Conservation (phyloP, 2,113 vertebrate genomes). For the Turnix velox region DNA sequence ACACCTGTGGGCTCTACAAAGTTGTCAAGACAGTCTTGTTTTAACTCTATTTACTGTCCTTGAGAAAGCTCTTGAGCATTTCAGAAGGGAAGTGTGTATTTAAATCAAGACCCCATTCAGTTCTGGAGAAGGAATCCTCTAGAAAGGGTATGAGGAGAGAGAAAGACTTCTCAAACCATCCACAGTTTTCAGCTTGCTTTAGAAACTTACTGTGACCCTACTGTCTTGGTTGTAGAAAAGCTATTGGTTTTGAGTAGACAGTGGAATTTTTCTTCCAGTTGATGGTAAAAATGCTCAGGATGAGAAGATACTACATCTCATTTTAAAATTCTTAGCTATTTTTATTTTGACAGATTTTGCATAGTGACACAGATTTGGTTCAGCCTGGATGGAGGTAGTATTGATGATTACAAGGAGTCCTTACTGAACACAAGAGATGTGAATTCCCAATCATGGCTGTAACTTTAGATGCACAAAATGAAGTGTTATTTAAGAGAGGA, state of each 20-base stretch:
- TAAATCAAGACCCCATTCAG: background rate
- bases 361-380: background rate
- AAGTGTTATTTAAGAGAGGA: background rate
- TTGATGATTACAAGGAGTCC: background rate
- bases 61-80: background rate
- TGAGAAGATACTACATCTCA: background rate
- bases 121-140: background rate
- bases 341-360: background rate
- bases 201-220: accelerated
- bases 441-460: background rate
- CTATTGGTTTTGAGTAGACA: background rate
- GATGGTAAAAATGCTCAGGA: background rate
- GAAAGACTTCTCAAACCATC: background rate
- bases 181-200: background rate
- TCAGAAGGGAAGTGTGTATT: background rate
- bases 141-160: background rate
- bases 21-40: background rate
- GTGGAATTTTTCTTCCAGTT: background rate
- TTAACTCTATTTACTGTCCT: too few relatives aligned
- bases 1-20: background rate
- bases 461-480: background rate
- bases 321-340: background rate
- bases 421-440: background rate
- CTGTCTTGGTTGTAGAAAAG: background rate
- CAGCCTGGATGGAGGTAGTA: background rate